Conservation (phyloP, 2,113 vertebrate genomes). For the human region GRCh38 chr13:56444001-56444500, state of each 20-base stretch:
- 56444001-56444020: too few relatives aligned
- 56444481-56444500: neutral
- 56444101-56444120: neutral
- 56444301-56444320: neutral
- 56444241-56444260: neutral
- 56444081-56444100: neutral
- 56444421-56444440: neutral
- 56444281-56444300: neutral
- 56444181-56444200: neutral
- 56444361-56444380: neutral
- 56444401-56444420: neutral
- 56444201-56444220: neutral
- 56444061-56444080: neutral
- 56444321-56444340: neutral
- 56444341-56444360: neutral
- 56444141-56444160: neutral
- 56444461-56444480: neutral
- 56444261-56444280: neutral
- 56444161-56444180: neutral
- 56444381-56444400: neutral
- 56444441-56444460: neutral
- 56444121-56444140: neutral
- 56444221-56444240: neutral
- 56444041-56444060: neutral
- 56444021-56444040: neutral